Percentiles rank a stretch among this genome's conserved stretches.
Conservation (phyloP, 92 coral and sea anemone species). For the Actinostola sp. region DNA sequence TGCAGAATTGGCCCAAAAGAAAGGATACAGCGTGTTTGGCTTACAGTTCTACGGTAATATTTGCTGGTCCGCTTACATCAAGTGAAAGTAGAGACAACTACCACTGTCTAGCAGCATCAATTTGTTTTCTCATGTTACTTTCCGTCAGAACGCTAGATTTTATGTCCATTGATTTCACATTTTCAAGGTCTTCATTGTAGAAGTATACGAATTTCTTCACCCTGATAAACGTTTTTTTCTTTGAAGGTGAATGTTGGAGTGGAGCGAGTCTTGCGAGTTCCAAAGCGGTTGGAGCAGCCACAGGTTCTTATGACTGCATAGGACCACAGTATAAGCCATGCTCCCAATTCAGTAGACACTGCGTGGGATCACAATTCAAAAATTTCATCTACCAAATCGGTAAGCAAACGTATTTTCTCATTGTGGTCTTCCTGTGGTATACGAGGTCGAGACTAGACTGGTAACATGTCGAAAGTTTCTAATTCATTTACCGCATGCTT, state of each 20-base stretch:
- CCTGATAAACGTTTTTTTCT: too few relatives aligned
- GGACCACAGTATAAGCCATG: conserved; percentile 56
- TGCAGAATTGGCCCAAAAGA: conserved; percentile 49
- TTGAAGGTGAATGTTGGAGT: conserved; percentile 95
- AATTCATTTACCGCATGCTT: background rate
- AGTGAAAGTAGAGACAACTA: too few relatives aligned
- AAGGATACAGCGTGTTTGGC: conserved; percentile 70
- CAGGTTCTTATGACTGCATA: conserved; percentile 30
- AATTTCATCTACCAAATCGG: conserved; percentile 74
- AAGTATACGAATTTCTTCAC: too few relatives aligned
- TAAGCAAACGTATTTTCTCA: conserved; percentile 3
- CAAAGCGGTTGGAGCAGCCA: background rate
- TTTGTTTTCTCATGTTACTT: too few relatives aligned
- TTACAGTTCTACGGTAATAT: conserved; percentile 85
- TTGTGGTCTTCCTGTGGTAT: background rate
- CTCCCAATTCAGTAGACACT: conserved; percentile 37
- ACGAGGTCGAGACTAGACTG: too few relatives aligned
- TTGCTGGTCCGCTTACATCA: too few relatives aligned
- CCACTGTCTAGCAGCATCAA: too few relatives aligned
- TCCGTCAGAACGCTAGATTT: too few relatives aligned
- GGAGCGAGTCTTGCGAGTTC: conserved; percentile 33
- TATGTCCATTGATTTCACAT: too few relatives aligned
- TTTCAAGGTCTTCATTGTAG: too few relatives aligned
- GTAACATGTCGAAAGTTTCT: too few relatives aligned
- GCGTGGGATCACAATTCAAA: conserved; percentile 57